Percentiles rank a stretch among this genome's conserved stretches.
Conservation (phyloP, 1,140 invertebrate species). For the Melitaea cinxia region DNA sequence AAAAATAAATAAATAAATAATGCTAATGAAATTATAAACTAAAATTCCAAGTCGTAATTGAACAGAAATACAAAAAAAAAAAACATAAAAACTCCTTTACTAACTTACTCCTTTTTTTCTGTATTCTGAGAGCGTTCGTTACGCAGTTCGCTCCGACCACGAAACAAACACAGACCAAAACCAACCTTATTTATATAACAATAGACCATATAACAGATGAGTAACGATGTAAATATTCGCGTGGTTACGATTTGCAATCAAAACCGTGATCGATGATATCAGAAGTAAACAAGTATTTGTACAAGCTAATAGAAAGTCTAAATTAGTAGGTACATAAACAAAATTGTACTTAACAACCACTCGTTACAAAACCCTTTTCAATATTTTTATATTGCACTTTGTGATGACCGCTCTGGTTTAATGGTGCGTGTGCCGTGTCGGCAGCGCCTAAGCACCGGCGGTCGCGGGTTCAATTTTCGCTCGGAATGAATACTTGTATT, state of each 20-base stretch:
- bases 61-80: too few species aligned
- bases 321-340: neutral
- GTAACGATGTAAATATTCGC: neutral
- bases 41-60: too few species aligned
- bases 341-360: neutral
- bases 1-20: too few species aligned
- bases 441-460: too few species aligned
- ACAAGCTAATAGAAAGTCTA: slow-evolving; percentile 10
- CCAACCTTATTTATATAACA: neutral
- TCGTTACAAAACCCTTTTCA: neutral
- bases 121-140: too few species aligned
- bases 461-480: too few species aligned
- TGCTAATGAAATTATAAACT: too few species aligned
- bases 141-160: slow-evolving; percentile 18
- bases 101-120: too few species aligned
- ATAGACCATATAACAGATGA: neutral
- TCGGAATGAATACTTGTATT: too few species aligned
- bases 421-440: too few species aligned
- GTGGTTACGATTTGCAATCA: slow-evolving; percentile 21
- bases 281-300: slow-evolving; percentile 10
- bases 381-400: slow-evolving; percentile 1
- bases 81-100: too few species aligned
- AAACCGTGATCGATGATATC: slow-evolving; percentile 13
- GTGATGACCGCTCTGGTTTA: too few species aligned
- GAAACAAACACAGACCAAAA: slow-evolving; percentile 3